Base-by-base conservation (phyloP, 1,140 invertebrate genomes). In the Globodera ellingtonae region DNA sequence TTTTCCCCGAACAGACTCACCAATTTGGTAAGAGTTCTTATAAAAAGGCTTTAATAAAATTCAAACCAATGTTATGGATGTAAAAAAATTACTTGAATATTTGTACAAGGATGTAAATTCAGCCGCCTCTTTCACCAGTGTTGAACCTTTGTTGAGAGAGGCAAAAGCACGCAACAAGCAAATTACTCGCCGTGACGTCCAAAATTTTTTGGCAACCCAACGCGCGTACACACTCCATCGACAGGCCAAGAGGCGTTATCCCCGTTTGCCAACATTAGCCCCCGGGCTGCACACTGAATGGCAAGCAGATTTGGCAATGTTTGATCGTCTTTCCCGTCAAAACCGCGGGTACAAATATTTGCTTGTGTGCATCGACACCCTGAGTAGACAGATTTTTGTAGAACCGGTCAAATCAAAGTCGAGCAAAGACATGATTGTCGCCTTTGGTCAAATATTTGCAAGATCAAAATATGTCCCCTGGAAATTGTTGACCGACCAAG, bases 221-320 rank as follows among this genome's bases (percentile, higher is more conserved):
- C 13, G 10, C 5, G 72, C 82, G 6, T 83, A 83, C 73, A 85
- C 84, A 1, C 59, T 84, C 15, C 73, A 84, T 59, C n/a, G 77
- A 24, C 50, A 56, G 48, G 47, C 52, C 3, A 47, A 66, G 18
- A 24, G 59, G 44, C 69, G 74, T 48, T 83, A 81, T 50, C 24
- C 6, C 1, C 52, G 75, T 13, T 44, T 83, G 6, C 50, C 48
- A 24, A 84, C 80, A 3, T 18, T 82, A 1, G 46, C 82, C 4
- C 15, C 67, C 6, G 82, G 82, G 6, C 62, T 83, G 46, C 56
- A 83, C 59, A 84, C 83, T 9, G 83, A 83, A n/a, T 85, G 79
- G 75, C 82, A 83, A 50, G 82, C 82, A 15, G 82, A 83, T 56
- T 59, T 83, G 13, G 76, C 84, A 7, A 50, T 82, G 13, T 75